These are phyloP conservation scores for Pelecanus crispus DNA, from an alignment of 2,113 vertebrate genomes.

Conservation along the genomic window DNA sequence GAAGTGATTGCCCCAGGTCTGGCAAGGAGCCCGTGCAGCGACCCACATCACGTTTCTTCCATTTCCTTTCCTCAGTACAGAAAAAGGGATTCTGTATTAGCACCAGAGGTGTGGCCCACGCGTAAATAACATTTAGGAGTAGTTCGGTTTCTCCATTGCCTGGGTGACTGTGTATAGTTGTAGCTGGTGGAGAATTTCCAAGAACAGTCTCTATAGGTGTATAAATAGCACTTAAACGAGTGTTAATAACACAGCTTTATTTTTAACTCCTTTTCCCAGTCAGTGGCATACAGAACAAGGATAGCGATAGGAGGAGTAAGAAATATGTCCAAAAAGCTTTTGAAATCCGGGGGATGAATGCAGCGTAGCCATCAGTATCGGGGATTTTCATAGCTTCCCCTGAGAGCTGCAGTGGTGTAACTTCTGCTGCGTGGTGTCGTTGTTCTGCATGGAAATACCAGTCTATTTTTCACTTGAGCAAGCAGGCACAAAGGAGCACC, in stretches of 20 bases:
- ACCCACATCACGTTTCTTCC: accelerated
- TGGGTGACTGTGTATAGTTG: background rate
- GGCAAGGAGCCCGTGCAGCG: background rate
- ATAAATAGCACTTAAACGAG: constrained; percentile 1
- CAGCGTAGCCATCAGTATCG: accelerated
- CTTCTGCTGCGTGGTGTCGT: background rate
- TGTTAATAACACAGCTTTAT: background rate
- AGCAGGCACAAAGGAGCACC: background rate
- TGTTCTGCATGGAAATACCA: background rate
- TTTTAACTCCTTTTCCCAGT: background rate
- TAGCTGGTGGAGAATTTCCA: background rate
- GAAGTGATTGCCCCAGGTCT: too few relatives aligned
- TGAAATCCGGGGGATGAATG: background rate
- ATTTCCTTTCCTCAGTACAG: background rate
- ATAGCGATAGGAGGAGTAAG: background rate
- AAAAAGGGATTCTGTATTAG: accelerated
- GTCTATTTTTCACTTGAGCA: background rate
- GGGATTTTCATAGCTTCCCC: background rate
- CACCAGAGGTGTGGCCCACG: background rate
- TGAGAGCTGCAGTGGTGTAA: accelerated
- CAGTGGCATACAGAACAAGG: background rate
- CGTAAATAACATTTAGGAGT: background rate
- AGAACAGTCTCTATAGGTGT: background rate
- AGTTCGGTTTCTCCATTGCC: background rate
- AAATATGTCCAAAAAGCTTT: background rate